Conservation (phyloP, 2,888 invertebrate species). For the Bellardia bayeri region DNA sequence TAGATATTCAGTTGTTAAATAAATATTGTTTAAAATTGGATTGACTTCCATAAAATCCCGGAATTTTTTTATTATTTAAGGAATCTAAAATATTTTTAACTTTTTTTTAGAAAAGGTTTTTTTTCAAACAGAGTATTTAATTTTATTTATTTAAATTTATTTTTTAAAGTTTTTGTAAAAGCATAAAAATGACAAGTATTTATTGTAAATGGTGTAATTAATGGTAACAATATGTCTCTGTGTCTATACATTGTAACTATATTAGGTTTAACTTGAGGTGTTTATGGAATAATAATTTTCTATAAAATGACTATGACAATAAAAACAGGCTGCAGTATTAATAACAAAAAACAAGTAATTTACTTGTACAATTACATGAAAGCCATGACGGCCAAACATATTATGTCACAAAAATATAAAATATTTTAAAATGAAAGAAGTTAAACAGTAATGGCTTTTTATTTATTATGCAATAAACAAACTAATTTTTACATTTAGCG, state of each 20-base stretch:
- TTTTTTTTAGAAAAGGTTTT: too few species aligned
- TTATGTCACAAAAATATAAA: background rate
- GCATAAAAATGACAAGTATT: background rate
- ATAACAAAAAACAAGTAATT: background rate
- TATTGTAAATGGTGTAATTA: constrained; percentile 34
- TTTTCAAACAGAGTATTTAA: too few species aligned
- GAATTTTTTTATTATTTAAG: too few species aligned
- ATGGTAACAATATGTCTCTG: background rate
- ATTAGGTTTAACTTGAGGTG: constrained; percentile 50
- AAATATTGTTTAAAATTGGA: too few species aligned
- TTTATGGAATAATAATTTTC: constrained; percentile 63
- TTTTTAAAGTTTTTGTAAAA: background rate
- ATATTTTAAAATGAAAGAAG: background rate
- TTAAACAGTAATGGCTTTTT: too few species aligned
- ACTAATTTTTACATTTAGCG: too few species aligned
- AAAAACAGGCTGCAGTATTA: constrained; percentile 22
- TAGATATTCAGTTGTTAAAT: too few species aligned
- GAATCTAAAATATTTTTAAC: too few species aligned
- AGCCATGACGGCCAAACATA: background rate
- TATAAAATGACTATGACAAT: constrained; percentile 41
- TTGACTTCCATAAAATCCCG: too few species aligned
- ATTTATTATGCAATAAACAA: too few species aligned
- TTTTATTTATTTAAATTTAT: background rate
- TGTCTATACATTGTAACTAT: constrained; percentile 9
- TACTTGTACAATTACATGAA: background rate